Base-by-base conservation (phyloP, 2,888 invertebrate species). In the Pristionchus japonicus region DNA sequence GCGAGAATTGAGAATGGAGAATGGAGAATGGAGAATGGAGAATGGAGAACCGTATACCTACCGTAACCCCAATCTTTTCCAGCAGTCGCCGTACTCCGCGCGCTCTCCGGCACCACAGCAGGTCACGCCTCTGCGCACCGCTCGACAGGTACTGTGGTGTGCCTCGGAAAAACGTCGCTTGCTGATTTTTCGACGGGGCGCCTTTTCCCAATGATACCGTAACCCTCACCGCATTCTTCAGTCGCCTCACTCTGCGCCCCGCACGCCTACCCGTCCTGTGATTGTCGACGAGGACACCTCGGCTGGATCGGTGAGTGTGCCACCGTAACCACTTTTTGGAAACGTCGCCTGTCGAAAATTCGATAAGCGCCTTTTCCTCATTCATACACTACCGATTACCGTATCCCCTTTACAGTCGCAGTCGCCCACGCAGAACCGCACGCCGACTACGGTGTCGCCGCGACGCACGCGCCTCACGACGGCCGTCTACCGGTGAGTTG, bases 271-370 rank as follows among this genome's bases (percentile, higher is more conserved):
- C 9, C 77, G 77, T 6, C n/a, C 23, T 27, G 77, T 20, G 11
- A 57, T 77, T 27, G 43, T 77, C 43, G 77, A 77, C 77, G 77
- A 77, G 43, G 77, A 77, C 77, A 77, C 77, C n/a, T 77, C 77
- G 40, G 77, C 77, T 27, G 77, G 77, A 77, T 77, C 77, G 77
- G 77, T 77, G 43, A 77, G 34, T 15, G 7, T 15, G 43, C 70
- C 23, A 40, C 70, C 20, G 37, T 74, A 37, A 3, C 40, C 70
- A n/a, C n/a, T 20, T 9, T 74, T 40, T 1, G 40, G 57, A 57
- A 57, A 0, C 15, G 27, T 34, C 64, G 31, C 17, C 34, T 31
- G 31, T 31, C 31, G 6, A 11, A 15, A 23, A 17, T 13, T 47
- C 43, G 43, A 43, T 23, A 6, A 15, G n/a, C 77, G 17, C 37